Evolutionary conservation across 2,113 vertebrate genomes (phyloP), one percentile per base, ranked within the genome.

Genomic region (Heterotis niloticus): DNA sequence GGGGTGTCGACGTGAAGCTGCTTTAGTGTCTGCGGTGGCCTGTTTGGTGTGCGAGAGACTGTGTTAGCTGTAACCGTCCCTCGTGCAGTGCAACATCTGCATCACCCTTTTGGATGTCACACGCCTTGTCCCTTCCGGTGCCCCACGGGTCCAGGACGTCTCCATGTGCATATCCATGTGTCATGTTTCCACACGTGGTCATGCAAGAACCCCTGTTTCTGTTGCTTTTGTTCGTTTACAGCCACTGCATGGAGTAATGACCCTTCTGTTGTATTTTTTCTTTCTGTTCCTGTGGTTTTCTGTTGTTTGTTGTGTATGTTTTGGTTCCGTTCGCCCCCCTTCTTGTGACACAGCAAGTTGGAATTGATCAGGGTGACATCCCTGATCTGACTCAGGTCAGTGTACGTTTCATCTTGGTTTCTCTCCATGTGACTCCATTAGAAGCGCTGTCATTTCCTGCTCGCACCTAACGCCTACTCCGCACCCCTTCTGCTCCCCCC

Each of bases 351-450:
- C 92, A 98, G 97, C 94, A 96, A 96, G 94, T 96, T 94, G 96
- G 97, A 93, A 95, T 98, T 92, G 95, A 96, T 94, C 94, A 94
- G 91, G 94, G 94, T 88, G 91, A 96, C 91, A 98, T 98, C 94
- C 96, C 96, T 84, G 92, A 96, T 94, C 93, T 99, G 90, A 95
- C 93, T 91, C 95, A 98, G 96, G 96, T 98, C 92, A 98, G 96
- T 98, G 89, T 93, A 84, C 88, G 84, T 91, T 83, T 90, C 87
- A 87, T 90, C 84, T 87, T 83, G 83, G 84, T 88, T 89, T 90
- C 69, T 87, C 86, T 66, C 70, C 77, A 62, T 65, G 59, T 54
- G 65, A 24, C 65, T 75, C 54, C 64, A 73, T 78, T 76, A 29
- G 20, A 1, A 60, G 62, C 69, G 24, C 69, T 64, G 16, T 56